Evolutionary conservation across 2,113 vertebrate species (phyloP), one percentile per base, ranked within the genome.

Genomic region (Neogale vison): DNA sequence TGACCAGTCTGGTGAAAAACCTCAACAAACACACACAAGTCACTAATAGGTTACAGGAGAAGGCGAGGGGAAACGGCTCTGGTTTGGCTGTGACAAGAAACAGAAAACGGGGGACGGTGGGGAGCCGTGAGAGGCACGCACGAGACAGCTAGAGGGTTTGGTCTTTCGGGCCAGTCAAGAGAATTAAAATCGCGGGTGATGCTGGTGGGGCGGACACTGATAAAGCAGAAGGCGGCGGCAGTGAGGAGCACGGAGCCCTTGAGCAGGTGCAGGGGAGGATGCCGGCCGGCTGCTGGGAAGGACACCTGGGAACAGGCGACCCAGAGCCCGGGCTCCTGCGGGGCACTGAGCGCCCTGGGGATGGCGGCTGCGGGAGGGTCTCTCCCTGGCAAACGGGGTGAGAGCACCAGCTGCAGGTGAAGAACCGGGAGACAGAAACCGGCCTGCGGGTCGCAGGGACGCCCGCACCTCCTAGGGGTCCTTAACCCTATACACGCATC

Each of bases 391-490:
- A 42, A 42, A 14, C 5, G 2, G 6, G 57, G 55, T 36, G 14
- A 69, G 47, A 1, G 2, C 11, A 17, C 31, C 24, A n/a, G 3
- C 15, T 1, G 9, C 26, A n/a, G 4, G 11, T 4, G 6, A 69
- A 50, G 34, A 11, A 10, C 24, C 3, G 21, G 39, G 52, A 18
- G 4, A 34, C 1, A n/a, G 36, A 10, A 12, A 26, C 69, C 1
- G 11, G 3, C n/a, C n/a, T 21, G 42, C 2, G 0, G 9, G 23
- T 17, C 21, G 9, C 7, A 0, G 0, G 29, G 36, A 26, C 10
- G n/a, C 42, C 14, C 4, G 10, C 1, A 12, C 4, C 29, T 9
- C 50, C 11, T 9, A 1, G 18, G 29, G 26, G 8, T 57, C 12
- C 63, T 55, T 21, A 13, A 55, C 34, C 29, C 34, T 24, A 39